Base-by-base conservation (phyloP, 2,888 invertebrate species). In the Ichneumoninae sp. region DNA sequence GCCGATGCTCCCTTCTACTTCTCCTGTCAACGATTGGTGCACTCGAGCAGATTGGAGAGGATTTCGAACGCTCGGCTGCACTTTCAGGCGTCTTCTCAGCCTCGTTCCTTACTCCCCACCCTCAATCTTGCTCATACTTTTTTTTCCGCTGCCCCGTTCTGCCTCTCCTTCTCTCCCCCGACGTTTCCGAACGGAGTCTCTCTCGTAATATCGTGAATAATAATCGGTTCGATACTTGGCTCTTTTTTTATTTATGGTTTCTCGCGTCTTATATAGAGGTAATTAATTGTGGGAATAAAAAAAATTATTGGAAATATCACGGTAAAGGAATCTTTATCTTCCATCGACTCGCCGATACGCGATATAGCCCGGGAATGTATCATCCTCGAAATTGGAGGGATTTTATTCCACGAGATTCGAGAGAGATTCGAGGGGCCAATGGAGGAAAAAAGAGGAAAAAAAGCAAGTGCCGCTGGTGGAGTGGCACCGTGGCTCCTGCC, bases 381-480 rank as follows among this genome's bases (percentile, higher is more conserved):
- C 84, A 77, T 81, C 47, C 84, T 75, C 57, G 84, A 54, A 84
- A 84, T 81, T 81, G 81, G 70, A 75, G 66, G 78, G 81, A 84
- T 84, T 84, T 84, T 74, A 70, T 78, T 81, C 78, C 81, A 47
- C 81, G 75, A 82, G 78, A 79, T 78, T 82, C 60, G 76, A 72
- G 76, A 72, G 76, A 76, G 83, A 80, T 83, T 75, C 69, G 74
- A 81, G 81, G 60, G 70, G 72, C 75, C 65, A 47, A 79, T 36
- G 52, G 22, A 13, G 22, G 68, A 33, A 69, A 69, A 69, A 44
- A 54, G 19, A 30, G 19, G 30, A 50, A 76, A 36, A 22, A 57
- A 76, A 76, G n/a, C 40, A 66, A 72, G 44, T 33, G 66, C 71
- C 54, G 52, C 70, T 69, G 26, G 78, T 54, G 60, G 54, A 70